A percentile compares a stretch with the other conserved stretches of the same genome.
Conservation (phyloP, 2,113 vertebrate species). For the human region DNA sequence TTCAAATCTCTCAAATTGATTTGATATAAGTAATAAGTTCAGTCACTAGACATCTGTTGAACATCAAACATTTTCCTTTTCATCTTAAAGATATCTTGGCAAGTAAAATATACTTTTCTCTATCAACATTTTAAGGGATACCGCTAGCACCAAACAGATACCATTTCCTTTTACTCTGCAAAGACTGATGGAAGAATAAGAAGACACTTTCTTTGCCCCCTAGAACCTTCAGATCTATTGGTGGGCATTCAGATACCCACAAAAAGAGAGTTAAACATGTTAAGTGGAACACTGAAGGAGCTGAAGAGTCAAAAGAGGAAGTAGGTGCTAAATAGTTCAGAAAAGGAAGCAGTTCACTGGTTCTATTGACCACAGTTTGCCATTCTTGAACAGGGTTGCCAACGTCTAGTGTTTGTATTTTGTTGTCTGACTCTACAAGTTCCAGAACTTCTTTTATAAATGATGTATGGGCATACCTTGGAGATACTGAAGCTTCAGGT, state of each 20-base stretch:
- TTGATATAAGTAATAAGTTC: not conserved
- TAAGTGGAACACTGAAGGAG: not conserved
- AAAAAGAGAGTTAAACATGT: not conserved
- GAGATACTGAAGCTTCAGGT: not conserved
- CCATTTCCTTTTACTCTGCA: not conserved
- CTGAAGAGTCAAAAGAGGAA: not conserved
- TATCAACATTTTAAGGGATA: not conserved
- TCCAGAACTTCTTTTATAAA: not conserved
- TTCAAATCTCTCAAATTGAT: not conserved
- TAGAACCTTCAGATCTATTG: not conserved
- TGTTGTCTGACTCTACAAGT: not conserved
- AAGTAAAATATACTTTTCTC: not conserved
- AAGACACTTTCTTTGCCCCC: not conserved
- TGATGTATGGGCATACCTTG: not conserved
- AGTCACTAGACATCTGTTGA: not conserved
- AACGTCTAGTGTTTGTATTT: not conserved
- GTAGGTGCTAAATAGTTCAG: not conserved
- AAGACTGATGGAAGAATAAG: not conserved
- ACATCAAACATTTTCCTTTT: not conserved
- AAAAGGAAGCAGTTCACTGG: not conserved
- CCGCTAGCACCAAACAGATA: not conserved
- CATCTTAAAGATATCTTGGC: not conserved
- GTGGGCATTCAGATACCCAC: not conserved
- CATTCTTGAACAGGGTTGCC: not conserved
- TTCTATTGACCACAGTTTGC: not conserved